These are phyloP conservation scores for Crocallis elinguaria DNA, from an alignment of 2,888 invertebrate genomes.

Conservation along the genomic window DNA sequence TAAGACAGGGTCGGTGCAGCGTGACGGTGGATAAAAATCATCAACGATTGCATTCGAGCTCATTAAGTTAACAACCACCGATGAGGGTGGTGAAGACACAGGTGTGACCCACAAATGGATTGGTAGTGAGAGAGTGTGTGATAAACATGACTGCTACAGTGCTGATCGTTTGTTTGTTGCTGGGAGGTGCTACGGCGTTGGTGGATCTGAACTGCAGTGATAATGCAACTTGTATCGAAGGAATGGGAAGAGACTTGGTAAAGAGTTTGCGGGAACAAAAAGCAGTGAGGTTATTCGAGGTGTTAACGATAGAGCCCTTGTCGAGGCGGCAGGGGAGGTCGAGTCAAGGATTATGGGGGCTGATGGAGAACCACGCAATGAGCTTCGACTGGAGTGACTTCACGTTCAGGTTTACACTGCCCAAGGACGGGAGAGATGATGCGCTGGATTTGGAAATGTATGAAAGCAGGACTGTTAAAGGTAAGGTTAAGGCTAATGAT, in stretches of 20 bases:
- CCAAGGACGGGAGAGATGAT: constrained; percentile 69
- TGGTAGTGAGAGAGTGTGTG: constrained; percentile 63
- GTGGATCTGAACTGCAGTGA: constrained; percentile 83
- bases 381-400: constrained; percentile 83
- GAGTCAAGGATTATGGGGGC: constrained; percentile 67
- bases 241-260: constrained; percentile 77
- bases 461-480: constrained; percentile 75
- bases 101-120: constrained; percentile 81
- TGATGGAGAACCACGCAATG: constrained; percentile 80
- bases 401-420: constrained; percentile 79
- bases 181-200: constrained; percentile 62
- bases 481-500: constrained; percentile 45
- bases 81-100: constrained; percentile 64
- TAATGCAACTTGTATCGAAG: constrained; percentile 85
- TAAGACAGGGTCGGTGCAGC: constrained; percentile 64
- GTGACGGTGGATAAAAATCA: constrained; percentile 81
- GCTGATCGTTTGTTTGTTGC: constrained; percentile 64
- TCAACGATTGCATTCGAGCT: constrained; percentile 64
- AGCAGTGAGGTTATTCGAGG: constrained; percentile 80
- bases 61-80: constrained; percentile 77
- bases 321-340: constrained; percentile 67
- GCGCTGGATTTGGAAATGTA: constrained; percentile 78
- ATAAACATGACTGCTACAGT: constrained; percentile 73
- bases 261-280: constrained; percentile 81
- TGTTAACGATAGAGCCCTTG: constrained; percentile 83